Conservation (phyloP, 2,797 vertebrate genomes). For the Ceryle rudis region DNA sequence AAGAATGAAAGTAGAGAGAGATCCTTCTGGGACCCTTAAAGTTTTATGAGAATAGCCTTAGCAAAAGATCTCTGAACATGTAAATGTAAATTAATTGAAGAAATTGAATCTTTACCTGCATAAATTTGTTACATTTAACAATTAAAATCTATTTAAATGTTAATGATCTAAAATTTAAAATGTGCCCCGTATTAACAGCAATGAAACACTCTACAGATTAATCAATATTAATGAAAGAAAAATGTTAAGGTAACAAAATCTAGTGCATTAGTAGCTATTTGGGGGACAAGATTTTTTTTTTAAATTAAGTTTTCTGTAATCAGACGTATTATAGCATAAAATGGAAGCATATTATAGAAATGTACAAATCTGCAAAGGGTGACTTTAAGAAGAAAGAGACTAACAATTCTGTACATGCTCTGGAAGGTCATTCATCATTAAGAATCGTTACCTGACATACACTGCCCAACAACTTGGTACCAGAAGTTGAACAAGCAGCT, state of each 20-base stretch:
- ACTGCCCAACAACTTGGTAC: slow-evolving; percentile 45
- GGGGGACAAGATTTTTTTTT: background rate
- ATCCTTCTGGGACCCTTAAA: slow-evolving; percentile 46
- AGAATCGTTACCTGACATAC: slow-evolving; percentile 10
- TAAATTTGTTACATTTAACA: slow-evolving; percentile 57
- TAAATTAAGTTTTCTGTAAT: slow-evolving; percentile 46
- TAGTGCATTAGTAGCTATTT: slow-evolving; percentile 28
- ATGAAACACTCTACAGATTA: slow-evolving; percentile 47
- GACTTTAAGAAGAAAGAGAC: slow-evolving; percentile 60
- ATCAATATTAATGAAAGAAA: slow-evolving; percentile 69
- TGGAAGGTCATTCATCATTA: slow-evolving; percentile 47
- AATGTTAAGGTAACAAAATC: slow-evolving; percentile 64
- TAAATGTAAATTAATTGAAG: slow-evolving; percentile 60
- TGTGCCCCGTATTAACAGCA: slow-evolving; percentile 34
- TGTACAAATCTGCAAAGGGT: background rate
- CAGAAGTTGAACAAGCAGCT: slow-evolving; percentile 42
- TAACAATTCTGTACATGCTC: slow-evolving; percentile 26
- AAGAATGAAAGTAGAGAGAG: slow-evolving; percentile 20
- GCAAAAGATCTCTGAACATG: background rate
- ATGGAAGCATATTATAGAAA: background rate
- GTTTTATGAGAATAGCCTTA: slow-evolving; percentile 47
- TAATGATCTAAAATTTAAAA: slow-evolving; percentile 62
- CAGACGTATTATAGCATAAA: background rate
- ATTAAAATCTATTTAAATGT: slow-evolving; percentile 67
- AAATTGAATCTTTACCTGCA: slow-evolving; percentile 55